Conservation (phyloP, 2,113 vertebrate genomes). For the Lipophrys pholis region DNA sequence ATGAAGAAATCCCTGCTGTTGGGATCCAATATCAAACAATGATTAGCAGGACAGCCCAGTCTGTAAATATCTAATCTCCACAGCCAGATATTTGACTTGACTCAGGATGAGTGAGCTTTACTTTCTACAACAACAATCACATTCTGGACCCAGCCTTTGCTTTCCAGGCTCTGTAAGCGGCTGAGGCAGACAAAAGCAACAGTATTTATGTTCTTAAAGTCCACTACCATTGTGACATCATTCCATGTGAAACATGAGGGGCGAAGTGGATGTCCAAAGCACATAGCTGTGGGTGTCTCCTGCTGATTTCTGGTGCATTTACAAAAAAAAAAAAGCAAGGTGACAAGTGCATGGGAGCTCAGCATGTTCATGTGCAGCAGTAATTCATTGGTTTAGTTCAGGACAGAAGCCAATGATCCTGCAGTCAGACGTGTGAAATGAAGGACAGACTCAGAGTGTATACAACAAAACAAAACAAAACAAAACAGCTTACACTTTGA, state of each 20-base stretch:
- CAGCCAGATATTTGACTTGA: conserved; percentile 54
- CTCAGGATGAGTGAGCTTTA: conserved; percentile 37
- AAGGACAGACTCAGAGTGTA: background rate
- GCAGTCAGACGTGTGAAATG: conserved; percentile 5
- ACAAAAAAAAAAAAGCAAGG: background rate
- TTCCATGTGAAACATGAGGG: conserved; percentile 10
- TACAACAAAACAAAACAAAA: background rate
- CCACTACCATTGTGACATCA: conserved; percentile 39
- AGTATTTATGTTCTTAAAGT: conserved; percentile 36
- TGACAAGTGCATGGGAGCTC: background rate
- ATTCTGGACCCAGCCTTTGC: conserved; percentile 21
- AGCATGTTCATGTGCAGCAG: background rate
- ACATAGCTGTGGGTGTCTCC: background rate
- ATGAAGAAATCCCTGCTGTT: conserved; percentile 9
- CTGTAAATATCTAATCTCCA: conserved; percentile 27
- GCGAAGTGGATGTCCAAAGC: background rate
- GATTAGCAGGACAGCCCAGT: conserved; percentile 3
- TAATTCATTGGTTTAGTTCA: too few species aligned
- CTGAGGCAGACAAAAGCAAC: background rate
- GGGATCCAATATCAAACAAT: conserved; percentile 25
- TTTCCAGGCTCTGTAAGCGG: conserved; percentile 39
- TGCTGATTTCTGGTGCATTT: background rate
- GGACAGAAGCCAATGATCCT: background rate
- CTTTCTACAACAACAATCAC: conserved; percentile 57
- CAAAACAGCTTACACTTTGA: background rate